A percentile compares a stretch with the other conserved stretches of the same genome.
phyloP scores from a whole-genome alignment of 2,113 vertebrate genomes.

The Colius striatus region DNA sequence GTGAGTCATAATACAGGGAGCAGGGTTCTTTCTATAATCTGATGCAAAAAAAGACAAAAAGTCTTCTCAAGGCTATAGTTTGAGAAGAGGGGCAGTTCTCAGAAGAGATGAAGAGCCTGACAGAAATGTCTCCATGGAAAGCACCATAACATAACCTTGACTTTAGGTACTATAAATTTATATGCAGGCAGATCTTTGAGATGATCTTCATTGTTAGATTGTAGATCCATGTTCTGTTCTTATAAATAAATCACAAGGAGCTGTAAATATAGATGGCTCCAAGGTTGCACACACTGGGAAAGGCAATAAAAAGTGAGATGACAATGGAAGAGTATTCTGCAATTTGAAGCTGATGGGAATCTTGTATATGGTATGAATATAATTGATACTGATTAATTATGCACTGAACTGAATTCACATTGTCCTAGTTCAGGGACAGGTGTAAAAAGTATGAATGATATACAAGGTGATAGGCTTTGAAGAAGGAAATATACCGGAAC shows the following conservation, averaged over 20 bases:
- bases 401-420: neutral
- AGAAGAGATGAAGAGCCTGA: neutral
- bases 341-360: neutral
- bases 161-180: neutral
- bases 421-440: neutral
- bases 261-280: conserved; percentile 5
- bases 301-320: neutral
- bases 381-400: conserved; percentile 23
- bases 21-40: neutral
- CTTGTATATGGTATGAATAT: neutral
- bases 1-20: neutral
- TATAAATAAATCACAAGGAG: conserved; percentile 35
- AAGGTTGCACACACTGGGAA: neutral
- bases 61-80: neutral
- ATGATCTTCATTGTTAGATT: neutral
- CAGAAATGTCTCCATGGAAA: neutral
- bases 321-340: neutral
- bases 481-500: neutral
- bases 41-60: neutral
- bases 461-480: neutral
- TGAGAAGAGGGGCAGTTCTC: neutral
- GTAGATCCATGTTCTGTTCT: neutral
- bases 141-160: neutral
- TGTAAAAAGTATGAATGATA: neutral
- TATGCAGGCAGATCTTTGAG: neutral